These are phyloP conservation scores for Ochlodes sylvanus DNA, from an alignment of 2,888 invertebrate species.

Conservation along the genomic window DNA sequence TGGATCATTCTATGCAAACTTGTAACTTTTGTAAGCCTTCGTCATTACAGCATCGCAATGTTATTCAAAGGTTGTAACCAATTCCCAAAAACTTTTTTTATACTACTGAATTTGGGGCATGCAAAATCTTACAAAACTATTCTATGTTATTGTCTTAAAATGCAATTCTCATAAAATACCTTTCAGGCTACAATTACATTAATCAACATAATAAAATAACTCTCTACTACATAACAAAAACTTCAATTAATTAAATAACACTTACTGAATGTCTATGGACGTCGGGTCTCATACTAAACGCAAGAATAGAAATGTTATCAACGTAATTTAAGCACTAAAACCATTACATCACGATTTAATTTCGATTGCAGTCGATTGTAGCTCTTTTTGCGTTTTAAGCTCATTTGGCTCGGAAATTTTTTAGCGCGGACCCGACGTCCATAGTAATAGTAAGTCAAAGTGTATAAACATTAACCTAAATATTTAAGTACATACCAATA, in stretches of 20 bases:
- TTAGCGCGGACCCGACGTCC: too few species aligned
- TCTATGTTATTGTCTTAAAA: neutral
- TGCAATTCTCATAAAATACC: slow-evolving; percentile 21
- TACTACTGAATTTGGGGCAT: slow-evolving; percentile 13
- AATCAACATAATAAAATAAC: slow-evolving; percentile 38
- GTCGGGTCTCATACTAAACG: too few species aligned
- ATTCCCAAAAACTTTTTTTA: neutral
- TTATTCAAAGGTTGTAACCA: neutral
- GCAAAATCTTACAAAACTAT: neutral
- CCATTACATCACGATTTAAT: too few species aligned
- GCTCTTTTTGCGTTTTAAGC: too few species aligned
- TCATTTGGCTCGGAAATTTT: too few species aligned
- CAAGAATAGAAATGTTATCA: too few species aligned
- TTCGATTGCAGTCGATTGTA: too few species aligned
- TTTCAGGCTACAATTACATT: slow-evolving; percentile 27
- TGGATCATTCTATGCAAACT: neutral
- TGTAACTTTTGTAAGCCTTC: neutral
- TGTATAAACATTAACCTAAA: neutral
- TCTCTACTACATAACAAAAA: slow-evolving; percentile 10
- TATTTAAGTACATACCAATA: slow-evolving; percentile 2
- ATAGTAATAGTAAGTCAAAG: too few species aligned
- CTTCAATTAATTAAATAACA: slow-evolving; percentile 7
- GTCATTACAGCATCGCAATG: neutral
- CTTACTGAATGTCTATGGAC: slow-evolving; percentile 2
- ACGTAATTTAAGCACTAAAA: too few species aligned